phyloP scores from a whole-genome alignment of 2,113 vertebrate genomes.

The Plectropomus leopardus region DNA sequence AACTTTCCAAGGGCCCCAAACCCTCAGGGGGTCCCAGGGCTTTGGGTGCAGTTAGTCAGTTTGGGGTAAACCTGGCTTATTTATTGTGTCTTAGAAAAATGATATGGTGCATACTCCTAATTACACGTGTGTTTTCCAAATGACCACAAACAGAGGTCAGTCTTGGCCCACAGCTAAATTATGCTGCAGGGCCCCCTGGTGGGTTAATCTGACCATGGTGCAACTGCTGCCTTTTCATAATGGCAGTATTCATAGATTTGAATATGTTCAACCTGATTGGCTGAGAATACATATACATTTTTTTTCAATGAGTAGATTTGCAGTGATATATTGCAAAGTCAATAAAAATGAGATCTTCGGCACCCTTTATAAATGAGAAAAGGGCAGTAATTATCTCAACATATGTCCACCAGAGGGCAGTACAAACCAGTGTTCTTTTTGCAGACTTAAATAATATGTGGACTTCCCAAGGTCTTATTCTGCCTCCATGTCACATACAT shows the following conservation, averaged over 20 bases:
- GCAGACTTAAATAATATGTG: background rate
- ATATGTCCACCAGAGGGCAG: conserved; percentile 68
- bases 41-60: background rate
- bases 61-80: background rate
- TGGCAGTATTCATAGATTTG: background rate
- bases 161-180: background rate
- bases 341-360: background rate
- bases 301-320: background rate
- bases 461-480: background rate
- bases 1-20: background rate
- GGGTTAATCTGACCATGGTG: background rate
- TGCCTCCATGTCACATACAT: background rate
- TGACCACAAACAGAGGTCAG: background rate
- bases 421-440: conserved; percentile 10
- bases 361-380: background rate
- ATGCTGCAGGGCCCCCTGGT: background rate
- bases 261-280: background rate
- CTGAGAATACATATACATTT: background rate
- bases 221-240: background rate
- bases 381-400: background rate
- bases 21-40: background rate
- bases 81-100: background rate
- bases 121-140: background rate
- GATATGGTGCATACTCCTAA: background rate
- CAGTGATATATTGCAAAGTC: background rate